Evolutionary conservation across 2,797 vertebrate species (phyloP), one percentile per base, ranked within the genome.

Genomic region (Vespertilio murinus): DNA sequence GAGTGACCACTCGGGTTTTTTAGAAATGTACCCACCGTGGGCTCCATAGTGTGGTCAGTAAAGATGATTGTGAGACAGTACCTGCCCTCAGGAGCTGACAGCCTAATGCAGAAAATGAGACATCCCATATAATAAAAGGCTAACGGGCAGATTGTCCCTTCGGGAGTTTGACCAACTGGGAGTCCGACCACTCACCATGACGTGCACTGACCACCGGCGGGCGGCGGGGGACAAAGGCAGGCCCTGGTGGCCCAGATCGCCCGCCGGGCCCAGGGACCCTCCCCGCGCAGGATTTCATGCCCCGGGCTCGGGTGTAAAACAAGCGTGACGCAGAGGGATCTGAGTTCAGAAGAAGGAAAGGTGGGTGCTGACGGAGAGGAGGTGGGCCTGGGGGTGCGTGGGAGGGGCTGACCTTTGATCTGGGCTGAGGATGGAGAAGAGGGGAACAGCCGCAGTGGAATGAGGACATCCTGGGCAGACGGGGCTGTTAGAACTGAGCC

Each of bases 391-490:
- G 47, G 28, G 22, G 3, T 13, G 56, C 45, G 23, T 8, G 6
- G 10, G 65, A 67, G 30, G 20, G 0, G 5, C 8, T 12, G 56
- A 18, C 3, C 2, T 30, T 42, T 61, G 25, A 20, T 11, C n/a
- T 23, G 64, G 23, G 54, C 20, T 25, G 30, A 59, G 45, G 40
- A 6, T 11, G 33, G 47, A 17, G 20, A 23, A 35, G 33, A 49
- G 2, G 22, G 71, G 3, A 12, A 17, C 8, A 23, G 38, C 1
- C 2, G 33, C 38, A 52, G 6, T 0, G 33, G 8, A 0, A 8
- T 0, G 14, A 35, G 40, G 35, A 1, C 14, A 4, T 1, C 8
- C 0, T 23, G 40, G 35, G 13, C 1, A 4, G 17, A 6, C 2
- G 1, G 22, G 9, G 35, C 1, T 5, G 1, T 23, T 2, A 40